Base-by-base conservation (phyloP, 2,888 invertebrate genomes). In the Reticulitermes lucifugus region DNA sequence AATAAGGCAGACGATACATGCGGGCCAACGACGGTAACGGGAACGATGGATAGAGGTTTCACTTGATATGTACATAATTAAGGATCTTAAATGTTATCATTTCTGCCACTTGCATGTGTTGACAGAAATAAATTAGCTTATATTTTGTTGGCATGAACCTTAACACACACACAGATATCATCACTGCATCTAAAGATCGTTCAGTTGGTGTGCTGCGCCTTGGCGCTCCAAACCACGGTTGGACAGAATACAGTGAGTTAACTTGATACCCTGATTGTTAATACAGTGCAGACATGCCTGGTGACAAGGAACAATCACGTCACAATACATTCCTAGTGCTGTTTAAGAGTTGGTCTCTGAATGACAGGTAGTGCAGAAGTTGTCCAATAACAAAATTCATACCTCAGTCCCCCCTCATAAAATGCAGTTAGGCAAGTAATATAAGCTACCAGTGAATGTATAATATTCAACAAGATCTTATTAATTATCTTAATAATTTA, bases 211-310 rank as follows among this genome's bases (percentile, higher is more conserved):
- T 92, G 43, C 89, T 92, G 65, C 89, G 90, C 41, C 89, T 92
- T 12, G 92, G 92, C 25, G 89, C 91, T 43, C 92, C 92, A 65
- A 92, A 90, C 88, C 92, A 92, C 87, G 92, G 92, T 5, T 91
- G 91, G 89, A 91, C 91, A 73, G 91, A 91, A 86, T 91, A 91
- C 88, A 90, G 90, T 86, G 92, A 92, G 88, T 89, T 92, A 82
- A 91, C 92, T 85, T 92, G 90, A 91, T 89, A 77, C 46, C 22
- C 46, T 46, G 43, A n/a, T 77, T 35, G 21, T 46, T 77, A 77
- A 77, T 18, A 22, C 77, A 77, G 77, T 46, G 65, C 65, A 7
- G 25, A 41, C 41, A 41, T 73, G 21, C 41, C 73, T 73, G 65
- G 73, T 73, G 73, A 18, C 41, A 73, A 73, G 35, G 29, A 41